Conservation (phyloP, 1,140 invertebrate species). For the Lepidostoma basale region DNA sequence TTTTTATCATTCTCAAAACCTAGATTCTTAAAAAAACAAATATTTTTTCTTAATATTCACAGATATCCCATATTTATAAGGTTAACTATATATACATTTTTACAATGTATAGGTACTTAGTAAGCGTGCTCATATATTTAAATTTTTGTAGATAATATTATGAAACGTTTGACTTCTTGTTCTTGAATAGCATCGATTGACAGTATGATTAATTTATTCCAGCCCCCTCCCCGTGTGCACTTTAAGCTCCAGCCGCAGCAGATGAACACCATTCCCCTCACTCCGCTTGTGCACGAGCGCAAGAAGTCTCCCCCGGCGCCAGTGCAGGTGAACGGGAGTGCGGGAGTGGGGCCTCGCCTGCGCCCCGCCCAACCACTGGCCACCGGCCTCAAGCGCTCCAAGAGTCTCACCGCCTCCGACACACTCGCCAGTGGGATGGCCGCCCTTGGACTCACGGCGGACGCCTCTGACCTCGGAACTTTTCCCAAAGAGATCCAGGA, state of each 20-base stretch:
- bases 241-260: conserved; percentile 60
- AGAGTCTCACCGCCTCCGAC: conserved; percentile 78
- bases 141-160: too few species aligned
- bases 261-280: conserved; percentile 47
- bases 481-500: conserved; percentile 75
- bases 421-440: conserved; percentile 67
- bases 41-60: too few species aligned
- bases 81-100: too few species aligned
- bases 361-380: conserved; percentile 53
- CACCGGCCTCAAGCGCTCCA: conserved; percentile 76
- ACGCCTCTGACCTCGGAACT: conserved; percentile 74
- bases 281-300: conserved; percentile 48
- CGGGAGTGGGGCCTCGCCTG: conserved; percentile 26
- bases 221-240: conserved; percentile 62
- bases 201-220: conserved; percentile 4
- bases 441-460: conserved; percentile 64
- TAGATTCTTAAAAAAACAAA: too few species aligned
- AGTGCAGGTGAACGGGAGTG: conserved; percentile 24
- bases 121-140: too few species aligned
- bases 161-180: too few species aligned
- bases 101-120: too few species aligned
- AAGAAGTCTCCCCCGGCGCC: conserved; percentile 57
- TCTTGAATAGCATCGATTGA: too few species aligned
- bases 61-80: too few species aligned
- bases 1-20: too few species aligned